A percentile compares a stretch with the other conserved stretches of the same genome.
Conservation (phyloP, 1,140 invertebrate species). For the Meloidogyne chitwoodi region DNA sequence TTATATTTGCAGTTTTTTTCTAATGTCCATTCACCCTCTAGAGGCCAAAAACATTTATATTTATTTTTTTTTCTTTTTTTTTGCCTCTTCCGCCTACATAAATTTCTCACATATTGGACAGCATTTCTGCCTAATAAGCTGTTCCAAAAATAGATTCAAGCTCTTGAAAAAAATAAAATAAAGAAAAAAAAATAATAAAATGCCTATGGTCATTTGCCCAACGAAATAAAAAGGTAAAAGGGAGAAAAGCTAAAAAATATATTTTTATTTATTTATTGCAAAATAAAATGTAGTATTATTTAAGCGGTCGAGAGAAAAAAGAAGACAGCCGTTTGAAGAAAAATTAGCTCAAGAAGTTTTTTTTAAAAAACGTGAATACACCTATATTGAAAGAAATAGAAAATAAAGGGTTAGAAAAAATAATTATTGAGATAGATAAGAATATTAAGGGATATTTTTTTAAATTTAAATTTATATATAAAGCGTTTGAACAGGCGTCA, state of each 20-base stretch:
- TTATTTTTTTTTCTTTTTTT: not conserved
- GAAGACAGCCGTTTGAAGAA: too few relatives aligned
- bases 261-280: not conserved
- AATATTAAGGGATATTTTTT: too few relatives aligned
- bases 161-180: not conserved
- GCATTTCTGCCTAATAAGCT: not conserved
- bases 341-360: too few relatives aligned
- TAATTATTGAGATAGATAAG: too few relatives aligned
- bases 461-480: too few relatives aligned
- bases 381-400: too few relatives aligned
- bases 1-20: not conserved
- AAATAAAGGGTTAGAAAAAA: too few relatives aligned
- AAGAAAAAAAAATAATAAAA: not conserved
- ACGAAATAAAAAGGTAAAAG: not conserved
- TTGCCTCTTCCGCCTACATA: not conserved
- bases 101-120: not conserved
- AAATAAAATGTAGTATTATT: not conserved
- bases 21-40: not conserved
- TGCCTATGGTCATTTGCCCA: not conserved
- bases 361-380: too few relatives aligned
- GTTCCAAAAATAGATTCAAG: not conserved
- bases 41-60: not conserved
- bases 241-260: not conserved
- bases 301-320: not conserved
- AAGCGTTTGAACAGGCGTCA: too few relatives aligned